A percentile compares a stretch with the other conserved stretches of the same genome.
Evolutionary conservation across 2,888 invertebrate genomes (phyloP).

Genomic region (Diploptera punctata): DNA sequence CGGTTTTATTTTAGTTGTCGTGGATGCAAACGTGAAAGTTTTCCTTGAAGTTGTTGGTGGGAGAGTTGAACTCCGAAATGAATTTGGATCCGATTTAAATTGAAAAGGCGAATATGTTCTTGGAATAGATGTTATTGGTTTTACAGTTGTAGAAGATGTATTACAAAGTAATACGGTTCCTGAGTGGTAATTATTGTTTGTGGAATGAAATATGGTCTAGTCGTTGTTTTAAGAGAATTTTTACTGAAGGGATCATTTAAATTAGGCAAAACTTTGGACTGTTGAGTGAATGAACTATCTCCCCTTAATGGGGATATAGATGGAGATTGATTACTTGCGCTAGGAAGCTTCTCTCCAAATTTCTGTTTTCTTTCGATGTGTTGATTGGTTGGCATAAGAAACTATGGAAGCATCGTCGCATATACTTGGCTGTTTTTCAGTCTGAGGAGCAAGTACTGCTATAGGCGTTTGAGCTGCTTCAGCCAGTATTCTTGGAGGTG

Average conservation of each 20-base stretch:
- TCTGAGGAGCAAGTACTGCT: not conserved
- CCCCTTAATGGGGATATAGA: not conserved
- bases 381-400: constrained; percentile 17
- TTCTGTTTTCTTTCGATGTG: constrained; percentile 3
- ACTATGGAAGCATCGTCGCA: constrained; percentile 19
- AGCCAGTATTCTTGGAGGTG: not conserved
- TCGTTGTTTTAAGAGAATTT: not conserved
- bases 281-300: constrained; percentile 14
- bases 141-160: not conserved
- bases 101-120: not conserved
- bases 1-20: not conserved
- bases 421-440: not conserved
- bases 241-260: not conserved
- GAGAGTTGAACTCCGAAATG: not conserved
- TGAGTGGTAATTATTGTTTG: not conserved
- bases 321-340: not conserved
- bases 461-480: not conserved
- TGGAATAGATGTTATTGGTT: not conserved
- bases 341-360: not conserved
- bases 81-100: not conserved
- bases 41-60: not conserved
- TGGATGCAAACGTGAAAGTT: not conserved
- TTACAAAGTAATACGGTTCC: not conserved
- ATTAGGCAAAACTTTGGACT: not conserved
- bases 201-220: not conserved